Evolutionary conservation across 2,797 vertebrate genomes (phyloP).

Genomic region (Gambelia wislizenii): DNA sequence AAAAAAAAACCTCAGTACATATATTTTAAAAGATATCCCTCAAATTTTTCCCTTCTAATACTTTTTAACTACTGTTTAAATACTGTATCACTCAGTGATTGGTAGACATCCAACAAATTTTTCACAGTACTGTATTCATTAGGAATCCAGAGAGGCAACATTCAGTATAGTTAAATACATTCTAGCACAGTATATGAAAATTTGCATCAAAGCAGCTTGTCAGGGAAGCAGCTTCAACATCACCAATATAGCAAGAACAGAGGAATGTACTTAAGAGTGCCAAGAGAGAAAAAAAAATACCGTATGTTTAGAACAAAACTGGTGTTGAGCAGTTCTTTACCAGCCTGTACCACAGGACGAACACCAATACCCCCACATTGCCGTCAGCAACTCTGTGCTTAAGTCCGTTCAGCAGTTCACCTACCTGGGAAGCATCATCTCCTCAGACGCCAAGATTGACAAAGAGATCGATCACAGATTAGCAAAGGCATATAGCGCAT

Average conservation of each 20-base stretch:
- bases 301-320: background rate
- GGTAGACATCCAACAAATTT: background rate
- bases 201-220: background rate
- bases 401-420: no score
- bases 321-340: background rate
- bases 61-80: background rate
- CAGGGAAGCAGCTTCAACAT: accelerated
- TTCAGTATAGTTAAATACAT: background rate
- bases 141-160: background rate
- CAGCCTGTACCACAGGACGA: no score
- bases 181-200: background rate
- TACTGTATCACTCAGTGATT: background rate
- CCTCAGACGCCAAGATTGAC: no score
- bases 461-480: no score
- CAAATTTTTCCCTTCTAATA: background rate
- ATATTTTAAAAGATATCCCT: background rate
- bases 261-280: no score
- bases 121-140: background rate
- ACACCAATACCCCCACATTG: no score
- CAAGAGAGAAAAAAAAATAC: slow-evolving; percentile 10
- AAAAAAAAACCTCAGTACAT: background rate
- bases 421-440: no score
- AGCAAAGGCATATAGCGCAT: no score
- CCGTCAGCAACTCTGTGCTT: no score
- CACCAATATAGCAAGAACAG: background rate